These are phyloP conservation scores for Akabosia matsudoensis DNA, from an alignment of 1,140 invertebrate species.

Conservation along the genomic window DNA sequence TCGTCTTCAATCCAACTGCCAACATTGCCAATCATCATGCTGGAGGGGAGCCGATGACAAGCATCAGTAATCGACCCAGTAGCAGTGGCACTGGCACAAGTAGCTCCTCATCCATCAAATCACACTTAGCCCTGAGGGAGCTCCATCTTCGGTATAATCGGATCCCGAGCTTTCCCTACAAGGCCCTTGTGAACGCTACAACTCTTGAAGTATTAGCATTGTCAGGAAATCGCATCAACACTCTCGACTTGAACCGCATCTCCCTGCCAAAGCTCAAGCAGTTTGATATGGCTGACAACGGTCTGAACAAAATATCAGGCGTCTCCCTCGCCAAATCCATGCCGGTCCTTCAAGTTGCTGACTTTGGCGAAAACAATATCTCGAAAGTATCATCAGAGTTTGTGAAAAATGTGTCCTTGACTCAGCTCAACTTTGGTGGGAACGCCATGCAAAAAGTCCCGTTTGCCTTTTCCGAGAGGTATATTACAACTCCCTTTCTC, in stretches of 20 bases:
- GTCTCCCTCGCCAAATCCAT: constrained; percentile 71
- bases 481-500: constrained; percentile 67
- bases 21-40: constrained; percentile 64
- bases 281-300: constrained; percentile 71
- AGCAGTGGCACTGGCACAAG: constrained; percentile 56
- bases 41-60: constrained; percentile 62
- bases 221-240: constrained; percentile 66
- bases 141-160: constrained; percentile 68
- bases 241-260: constrained; percentile 72
- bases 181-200: constrained; percentile 67
- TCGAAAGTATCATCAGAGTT: constrained; percentile 77
- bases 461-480: constrained; percentile 67
- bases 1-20: constrained; percentile 48
- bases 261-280: constrained; percentile 67
- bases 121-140: constrained; percentile 62
- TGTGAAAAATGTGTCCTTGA: constrained; percentile 64
- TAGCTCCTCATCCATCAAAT: constrained; percentile 48
- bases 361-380: constrained; percentile 70
- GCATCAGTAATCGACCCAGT: constrained; percentile 65
- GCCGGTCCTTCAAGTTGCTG: constrained; percentile 61
- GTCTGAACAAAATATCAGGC: constrained; percentile 70
- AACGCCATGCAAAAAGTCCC: constrained; percentile 80
- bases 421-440: constrained; percentile 69
- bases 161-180: constrained; percentile 71
- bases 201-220: constrained; percentile 64